Base-by-base conservation (phyloP, 2,888 invertebrate species). In the Myathropa florea region DNA sequence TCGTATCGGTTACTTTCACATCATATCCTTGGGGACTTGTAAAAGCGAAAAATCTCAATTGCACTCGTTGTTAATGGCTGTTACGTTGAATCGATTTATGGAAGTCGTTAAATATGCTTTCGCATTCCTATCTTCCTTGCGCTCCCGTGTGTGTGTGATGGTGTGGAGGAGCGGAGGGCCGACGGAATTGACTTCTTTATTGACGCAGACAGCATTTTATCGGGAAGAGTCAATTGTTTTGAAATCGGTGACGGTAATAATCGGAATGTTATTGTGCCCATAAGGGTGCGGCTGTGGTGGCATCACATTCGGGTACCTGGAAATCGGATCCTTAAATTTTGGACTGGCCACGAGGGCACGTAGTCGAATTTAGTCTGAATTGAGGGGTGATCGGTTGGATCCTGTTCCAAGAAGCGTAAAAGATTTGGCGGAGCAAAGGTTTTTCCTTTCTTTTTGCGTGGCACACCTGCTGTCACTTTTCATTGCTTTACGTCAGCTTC, bases 1-100 rank as follows among this genome's bases (percentile, higher is more conserved):
- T 14, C 28, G 4, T 1, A 33, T 76, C 60, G 30, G 59, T 67
- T 70, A 24, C 46, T 23, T 4, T 26, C 4, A 12, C 57, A 23
- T 24, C 24, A 9, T 71, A 36, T 77, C 72, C 77, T 68, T 77
- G 67, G 81, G 81, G 85, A 77, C 68, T 63, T 79, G 65, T 78
- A 12, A 30, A 61, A 33, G 21, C 24, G 46, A 63, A 68, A 68
- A 59, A 71, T 61, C 70, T 12, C 60, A 76, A 76, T 71, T 75
- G 65, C 67, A 53, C 60, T 83, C 60, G 65, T 39, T 61, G 73
- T 46, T 78, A 83, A 83, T 73, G 68, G 73, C 21, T 57, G 68
- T 73, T 21, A 18, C 63, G 57, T 57, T 30, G 55, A 39, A 68
- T 46, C 68, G 80, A 80, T 80, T 80, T 84, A 80, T 84, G 71